Evolutionary conservation across 64 coral and sea anemone genomes (phyloP).

Genomic region (Pachyseris speciosa): DNA sequence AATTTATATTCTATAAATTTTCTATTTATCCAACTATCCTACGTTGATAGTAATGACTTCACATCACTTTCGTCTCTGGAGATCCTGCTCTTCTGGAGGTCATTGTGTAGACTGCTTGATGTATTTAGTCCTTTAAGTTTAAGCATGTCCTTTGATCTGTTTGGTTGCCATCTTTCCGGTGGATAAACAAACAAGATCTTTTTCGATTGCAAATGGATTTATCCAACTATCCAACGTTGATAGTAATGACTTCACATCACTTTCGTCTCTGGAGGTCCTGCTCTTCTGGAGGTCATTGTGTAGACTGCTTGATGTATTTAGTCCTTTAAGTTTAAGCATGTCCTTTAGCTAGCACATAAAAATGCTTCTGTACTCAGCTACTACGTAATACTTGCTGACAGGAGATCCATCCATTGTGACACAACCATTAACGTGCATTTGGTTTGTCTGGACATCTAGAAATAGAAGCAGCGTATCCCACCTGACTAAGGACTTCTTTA

Average conservation of each 20-base stretch:
- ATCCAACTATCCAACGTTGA: conserved; percentile 39
- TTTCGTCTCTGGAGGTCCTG: conserved; percentile 47
- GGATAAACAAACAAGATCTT: neutral
- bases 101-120: conserved; percentile 35
- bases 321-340: too few relatives aligned
- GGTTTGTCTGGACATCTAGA: too few relatives aligned
- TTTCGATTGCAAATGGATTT: conserved; percentile 14
- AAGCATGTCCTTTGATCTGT: conserved; percentile 12
- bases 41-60: conserved; percentile 35
- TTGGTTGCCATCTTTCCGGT: conserved; percentile 16
- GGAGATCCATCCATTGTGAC: too few relatives aligned
- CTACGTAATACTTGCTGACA: too few relatives aligned
- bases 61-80: conserved; percentile 45
- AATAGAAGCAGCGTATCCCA: too few relatives aligned
- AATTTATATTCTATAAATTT: too few relatives aligned
- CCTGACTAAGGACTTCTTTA: too few relatives aligned
- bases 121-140: too few relatives aligned
- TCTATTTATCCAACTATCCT: conserved; percentile 30
- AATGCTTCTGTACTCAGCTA: too few relatives aligned
- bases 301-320: neutral
- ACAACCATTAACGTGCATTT: too few relatives aligned
- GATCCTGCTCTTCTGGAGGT: conserved; percentile 52
- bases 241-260: conserved; percentile 38
- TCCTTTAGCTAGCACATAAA: too few relatives aligned
- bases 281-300: conserved; percentile 56